Percentiles rank a stretch among this genome's conserved stretches.
Evolutionary conservation across 2,888 invertebrate genomes (phyloP).

Genomic region (Orthosia cruda): DNA sequence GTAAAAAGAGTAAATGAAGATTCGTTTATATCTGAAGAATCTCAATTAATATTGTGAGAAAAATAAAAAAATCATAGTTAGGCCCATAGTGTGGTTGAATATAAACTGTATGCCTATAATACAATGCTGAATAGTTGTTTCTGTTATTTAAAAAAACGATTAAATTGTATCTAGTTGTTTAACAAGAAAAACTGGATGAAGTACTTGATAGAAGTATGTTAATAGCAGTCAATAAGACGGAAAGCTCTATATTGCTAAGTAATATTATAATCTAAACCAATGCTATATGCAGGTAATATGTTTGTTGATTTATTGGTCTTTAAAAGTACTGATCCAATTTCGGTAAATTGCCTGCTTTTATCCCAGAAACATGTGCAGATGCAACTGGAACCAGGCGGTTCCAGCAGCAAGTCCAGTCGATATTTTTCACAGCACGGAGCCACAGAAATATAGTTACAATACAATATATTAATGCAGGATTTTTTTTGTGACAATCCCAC

Average conservation of each 20-base stretch:
- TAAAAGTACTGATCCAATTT: too few relatives aligned
- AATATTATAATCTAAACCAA: too few relatives aligned
- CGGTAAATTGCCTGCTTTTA: too few relatives aligned
- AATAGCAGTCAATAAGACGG: not conserved
- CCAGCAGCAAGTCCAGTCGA: too few relatives aligned
- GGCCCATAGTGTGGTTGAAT: not conserved
- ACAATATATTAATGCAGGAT: too few relatives aligned
- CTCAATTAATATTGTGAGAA: not conserved
- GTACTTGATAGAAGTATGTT: constrained; percentile 9
- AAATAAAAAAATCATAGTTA: not conserved
- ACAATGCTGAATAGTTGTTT: not conserved
- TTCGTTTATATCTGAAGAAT: not conserved
- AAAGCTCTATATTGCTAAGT: not conserved
- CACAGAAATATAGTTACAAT: too few relatives aligned
- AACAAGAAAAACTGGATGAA: constrained; percentile 5
- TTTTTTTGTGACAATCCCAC: too few relatives aligned
- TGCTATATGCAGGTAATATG: too few relatives aligned
- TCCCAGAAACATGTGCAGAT: too few relatives aligned
- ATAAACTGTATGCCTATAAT: not conserved
- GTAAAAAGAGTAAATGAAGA: constrained; percentile 34
- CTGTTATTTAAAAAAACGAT: constrained; percentile 3
- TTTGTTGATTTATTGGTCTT: too few relatives aligned
- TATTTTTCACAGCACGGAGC: too few relatives aligned
- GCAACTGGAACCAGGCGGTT: too few relatives aligned
- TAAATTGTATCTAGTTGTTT: not conserved